These are phyloP conservation scores for Acanthaster planci DNA, from an alignment of 35 echinoderm and acorn worm species.

Conservation along the genomic window DNA sequence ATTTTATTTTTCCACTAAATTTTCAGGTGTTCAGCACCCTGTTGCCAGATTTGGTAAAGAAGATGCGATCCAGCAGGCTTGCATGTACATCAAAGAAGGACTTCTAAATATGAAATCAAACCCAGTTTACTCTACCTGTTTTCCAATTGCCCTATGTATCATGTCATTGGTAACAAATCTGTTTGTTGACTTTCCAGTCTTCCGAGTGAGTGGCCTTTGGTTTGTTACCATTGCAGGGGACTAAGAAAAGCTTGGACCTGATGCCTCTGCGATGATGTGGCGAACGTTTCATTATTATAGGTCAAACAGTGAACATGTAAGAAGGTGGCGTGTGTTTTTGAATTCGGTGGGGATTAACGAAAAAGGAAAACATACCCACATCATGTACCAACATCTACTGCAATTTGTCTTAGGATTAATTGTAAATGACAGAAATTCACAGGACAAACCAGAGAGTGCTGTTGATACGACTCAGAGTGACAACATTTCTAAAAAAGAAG, in stretches of 20 bases:
- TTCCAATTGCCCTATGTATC: neutral
- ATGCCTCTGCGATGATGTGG: no score
- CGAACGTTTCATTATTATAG: no score
- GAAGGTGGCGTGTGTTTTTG: no score
- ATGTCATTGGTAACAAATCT: neutral
- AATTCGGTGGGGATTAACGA: no score
- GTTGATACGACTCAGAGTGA: neutral
- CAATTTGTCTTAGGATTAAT: neutral
- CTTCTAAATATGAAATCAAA: neutral
- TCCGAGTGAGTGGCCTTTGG: neutral
- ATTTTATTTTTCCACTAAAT: neutral
- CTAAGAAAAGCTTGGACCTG: no score
- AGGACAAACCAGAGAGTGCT: neutral
- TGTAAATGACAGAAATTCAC: neutral
- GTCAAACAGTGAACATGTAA: no score
- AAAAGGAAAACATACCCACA: neutral
- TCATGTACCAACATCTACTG: neutral
- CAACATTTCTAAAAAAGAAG: neutral
- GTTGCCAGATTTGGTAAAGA: neutral
- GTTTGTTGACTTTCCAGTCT: neutral
- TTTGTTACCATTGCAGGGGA: neutral
- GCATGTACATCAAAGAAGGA: neutral
- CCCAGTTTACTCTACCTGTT: neutral
- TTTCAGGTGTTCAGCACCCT: neutral
- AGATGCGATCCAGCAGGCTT: neutral